These are phyloP conservation scores for Dermatemys mawii DNA, from an alignment of 2,113 vertebrate species.

Conservation along the genomic window DNA sequence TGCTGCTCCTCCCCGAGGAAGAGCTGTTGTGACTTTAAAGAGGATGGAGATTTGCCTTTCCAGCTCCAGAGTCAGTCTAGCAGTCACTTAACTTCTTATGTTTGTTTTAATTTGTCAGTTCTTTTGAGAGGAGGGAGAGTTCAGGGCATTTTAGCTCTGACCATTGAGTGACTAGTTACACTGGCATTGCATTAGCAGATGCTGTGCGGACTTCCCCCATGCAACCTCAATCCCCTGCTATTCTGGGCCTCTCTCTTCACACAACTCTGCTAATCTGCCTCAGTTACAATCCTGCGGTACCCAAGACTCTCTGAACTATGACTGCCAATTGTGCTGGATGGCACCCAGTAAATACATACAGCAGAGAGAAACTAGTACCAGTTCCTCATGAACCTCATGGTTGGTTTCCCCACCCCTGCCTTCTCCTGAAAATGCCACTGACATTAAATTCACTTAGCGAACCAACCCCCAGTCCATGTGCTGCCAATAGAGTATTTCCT, in stretches of 20 bases:
- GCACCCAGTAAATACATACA: not conserved
- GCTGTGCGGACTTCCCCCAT: slow-evolving; percentile 2
- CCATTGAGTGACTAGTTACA: slow-evolving; percentile 1
- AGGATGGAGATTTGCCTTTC: not conserved
- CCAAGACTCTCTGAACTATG: not conserved
- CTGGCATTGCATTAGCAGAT: slow-evolving; percentile 40
- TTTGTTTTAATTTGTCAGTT: slow-evolving; percentile 9
- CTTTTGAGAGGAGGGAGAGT: not conserved
- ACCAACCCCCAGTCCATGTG: not conserved
- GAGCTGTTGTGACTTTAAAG: not conserved
- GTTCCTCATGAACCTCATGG: slow-evolving; percentile 67
- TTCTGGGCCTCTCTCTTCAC: not conserved
- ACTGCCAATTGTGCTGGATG: not conserved
- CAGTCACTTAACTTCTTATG: not conserved
- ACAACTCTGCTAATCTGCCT: slow-evolving; percentile 33
- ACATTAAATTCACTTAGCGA: not conserved
- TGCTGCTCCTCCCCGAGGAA: not conserved
- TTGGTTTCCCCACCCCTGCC: slow-evolving; percentile 21
- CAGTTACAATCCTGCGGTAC: slow-evolving; percentile 54
- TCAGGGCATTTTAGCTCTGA: not conserved
- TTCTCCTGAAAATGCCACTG: slow-evolving; percentile 57
- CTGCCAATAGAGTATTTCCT: slow-evolving; percentile 37
- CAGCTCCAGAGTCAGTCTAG: rapidly evolving
- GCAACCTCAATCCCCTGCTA: not conserved
- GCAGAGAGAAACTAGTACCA: not conserved